A percentile compares a stretch with the other conserved stretches of the same genome.
phyloP scores from a whole-genome alignment of 1,140 invertebrate genomes.

The Lepidurus apus region DNA sequence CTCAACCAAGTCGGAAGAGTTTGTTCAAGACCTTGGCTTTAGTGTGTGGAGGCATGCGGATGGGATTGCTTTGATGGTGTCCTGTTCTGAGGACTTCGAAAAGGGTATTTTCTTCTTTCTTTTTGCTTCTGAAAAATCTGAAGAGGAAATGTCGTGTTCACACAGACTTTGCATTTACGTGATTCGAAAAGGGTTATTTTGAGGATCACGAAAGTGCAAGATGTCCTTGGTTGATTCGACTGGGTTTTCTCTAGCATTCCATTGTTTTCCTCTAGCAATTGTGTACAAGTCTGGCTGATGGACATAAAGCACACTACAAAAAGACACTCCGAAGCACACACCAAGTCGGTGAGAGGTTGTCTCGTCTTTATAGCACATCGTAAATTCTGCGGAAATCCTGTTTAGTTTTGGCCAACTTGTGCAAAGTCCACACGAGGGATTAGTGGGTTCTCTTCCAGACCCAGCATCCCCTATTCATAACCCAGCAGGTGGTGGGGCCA shows the following conservation, averaged over 20 bases:
- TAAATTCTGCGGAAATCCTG: background rate
- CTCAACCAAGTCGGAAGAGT: background rate
- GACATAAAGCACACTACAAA: background rate
- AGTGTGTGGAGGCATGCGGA: constrained; percentile 1
- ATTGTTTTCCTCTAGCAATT: background rate
- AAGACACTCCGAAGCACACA: background rate
- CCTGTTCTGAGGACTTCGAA: no score
- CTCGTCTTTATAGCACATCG: background rate
- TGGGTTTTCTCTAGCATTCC: background rate
- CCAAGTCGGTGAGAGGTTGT: background rate
- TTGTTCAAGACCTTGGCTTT: constrained; percentile 4
- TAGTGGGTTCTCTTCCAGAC: background rate
- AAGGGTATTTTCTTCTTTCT: no score
- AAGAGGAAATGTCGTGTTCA: background rate
- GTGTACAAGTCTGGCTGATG: background rate
- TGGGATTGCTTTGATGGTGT: background rate
- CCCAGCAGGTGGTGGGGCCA: background rate
- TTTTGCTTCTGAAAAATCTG: background rate
- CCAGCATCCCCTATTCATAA: background rate
- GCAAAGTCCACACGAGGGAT: background rate
- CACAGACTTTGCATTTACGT: background rate
- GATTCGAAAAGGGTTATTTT: background rate
- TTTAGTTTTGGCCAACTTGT: no score
- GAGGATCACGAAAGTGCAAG: background rate
- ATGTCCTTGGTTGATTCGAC: background rate